Conservation (phyloP, 2,888 invertebrate genomes). For the Melikaiella ostensackeni region DNA sequence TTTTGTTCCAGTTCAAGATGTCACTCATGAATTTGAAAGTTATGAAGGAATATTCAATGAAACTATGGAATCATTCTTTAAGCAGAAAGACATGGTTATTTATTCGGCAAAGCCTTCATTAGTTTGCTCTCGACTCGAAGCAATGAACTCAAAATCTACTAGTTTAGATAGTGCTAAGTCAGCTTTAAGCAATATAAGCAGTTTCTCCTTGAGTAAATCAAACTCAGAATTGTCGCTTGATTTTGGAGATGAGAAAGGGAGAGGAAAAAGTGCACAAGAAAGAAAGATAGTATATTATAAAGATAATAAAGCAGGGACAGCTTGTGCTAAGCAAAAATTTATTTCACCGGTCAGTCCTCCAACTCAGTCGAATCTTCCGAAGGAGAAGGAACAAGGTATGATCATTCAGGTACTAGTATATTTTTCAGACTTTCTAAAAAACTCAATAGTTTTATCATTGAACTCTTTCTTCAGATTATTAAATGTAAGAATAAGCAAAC, state of each 20-base stretch:
- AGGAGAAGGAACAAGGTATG: slow-evolving; percentile 86
- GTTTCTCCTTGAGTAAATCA: slow-evolving; percentile 58
- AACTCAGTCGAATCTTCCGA: slow-evolving; percentile 79
- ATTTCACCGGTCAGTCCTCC: slow-evolving; percentile 77
- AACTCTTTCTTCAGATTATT: too few relatives aligned
- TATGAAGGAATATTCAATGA: not conserved
- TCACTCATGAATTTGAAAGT: slow-evolving; percentile 18
- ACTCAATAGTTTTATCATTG: too few relatives aligned
- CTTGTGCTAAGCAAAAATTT: slow-evolving; percentile 81
- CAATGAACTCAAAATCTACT: slow-evolving; percentile 62
- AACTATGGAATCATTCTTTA: slow-evolving; percentile 48
- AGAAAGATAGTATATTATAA: slow-evolving; percentile 78
- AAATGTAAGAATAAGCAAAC: too few relatives aligned
- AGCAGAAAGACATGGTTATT: slow-evolving; percentile 41
- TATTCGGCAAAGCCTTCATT: slow-evolving; percentile 53
- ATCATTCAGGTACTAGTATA: not conserved
- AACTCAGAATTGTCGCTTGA: slow-evolving; percentile 58
- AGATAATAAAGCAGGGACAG: slow-evolving; percentile 82
- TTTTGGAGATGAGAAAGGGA: slow-evolving; percentile 58
- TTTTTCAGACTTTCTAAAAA: too few relatives aligned
- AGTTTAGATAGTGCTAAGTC: slow-evolving; percentile 71
- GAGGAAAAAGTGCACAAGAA: slow-evolving; percentile 68
- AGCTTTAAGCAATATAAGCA: slow-evolving; percentile 67
- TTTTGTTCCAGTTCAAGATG: slow-evolving; percentile 20
- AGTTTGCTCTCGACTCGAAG: slow-evolving; percentile 55